Evolutionary conservation across 2,888 invertebrate species (phyloP).

Genomic region (Synanthedon formicaeformis): DNA sequence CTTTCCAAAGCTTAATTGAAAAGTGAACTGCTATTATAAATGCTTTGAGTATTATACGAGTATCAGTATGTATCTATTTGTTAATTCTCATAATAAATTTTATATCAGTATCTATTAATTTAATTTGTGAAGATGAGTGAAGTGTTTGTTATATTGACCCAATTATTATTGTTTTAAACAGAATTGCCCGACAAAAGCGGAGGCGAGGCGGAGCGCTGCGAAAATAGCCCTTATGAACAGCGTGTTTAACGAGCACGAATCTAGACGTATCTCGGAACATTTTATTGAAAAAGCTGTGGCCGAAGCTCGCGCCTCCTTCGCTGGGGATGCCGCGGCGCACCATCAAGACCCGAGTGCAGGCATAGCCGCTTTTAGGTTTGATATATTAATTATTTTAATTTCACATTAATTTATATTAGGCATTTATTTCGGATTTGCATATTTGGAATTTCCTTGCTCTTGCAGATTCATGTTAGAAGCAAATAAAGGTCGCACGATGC

Average conservation of each 20-base stretch:
- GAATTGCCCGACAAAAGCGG: slow-evolving; percentile 95
- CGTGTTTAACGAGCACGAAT: slow-evolving; percentile 96
- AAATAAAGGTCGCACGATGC: slow-evolving; percentile 93
- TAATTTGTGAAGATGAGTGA: background rate
- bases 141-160: too few relatives aligned
- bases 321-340: slow-evolving; percentile 73
- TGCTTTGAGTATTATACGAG: too few relatives aligned
- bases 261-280: slow-evolving; percentile 90
- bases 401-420: too few relatives aligned
- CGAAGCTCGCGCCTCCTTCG: slow-evolving; percentile 90
- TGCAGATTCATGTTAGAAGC: slow-evolving; percentile 79
- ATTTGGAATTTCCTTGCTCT: background rate
- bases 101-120: too few relatives aligned
- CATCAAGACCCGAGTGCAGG: slow-evolving; percentile 77
- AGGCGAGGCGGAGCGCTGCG: slow-evolving; percentile 92
- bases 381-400: background rate
- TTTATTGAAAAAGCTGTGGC: slow-evolving; percentile 94
- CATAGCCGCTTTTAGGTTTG: slow-evolving; percentile 76
- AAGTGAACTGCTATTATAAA: too few relatives aligned
- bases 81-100: too few relatives aligned
- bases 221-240: slow-evolving; percentile 98
- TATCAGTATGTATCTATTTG: too few relatives aligned
- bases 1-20: too few relatives aligned
- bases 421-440: too few relatives aligned
- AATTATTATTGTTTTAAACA: slow-evolving; percentile 32